Evolutionary conservation across 2,888 invertebrate genomes (phyloP), one percentile per base, ranked within the genome.

Genomic region (Aromia moschata): DNA sequence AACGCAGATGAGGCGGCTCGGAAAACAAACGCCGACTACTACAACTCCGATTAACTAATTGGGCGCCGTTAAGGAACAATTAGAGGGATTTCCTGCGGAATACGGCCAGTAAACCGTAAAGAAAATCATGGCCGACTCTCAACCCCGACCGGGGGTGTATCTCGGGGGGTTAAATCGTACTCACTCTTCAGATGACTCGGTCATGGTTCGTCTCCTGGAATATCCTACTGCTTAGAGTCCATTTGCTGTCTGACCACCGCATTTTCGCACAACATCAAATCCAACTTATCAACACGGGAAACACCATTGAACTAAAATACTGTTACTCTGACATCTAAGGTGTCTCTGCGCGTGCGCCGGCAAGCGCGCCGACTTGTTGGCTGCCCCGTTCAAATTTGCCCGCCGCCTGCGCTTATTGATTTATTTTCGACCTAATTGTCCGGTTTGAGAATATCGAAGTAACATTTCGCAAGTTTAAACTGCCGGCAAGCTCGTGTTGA

Each of bases 151-250:
- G 64, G 62, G 66, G 66, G 56, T 45, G 61, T 58, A 54, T 56
- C 49, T 49, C 41, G 33, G 31, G 31, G 40, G 53, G 45, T 58
- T 77, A 74, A 56, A 52, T 67, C 75, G 65, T 80, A 89, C 91
- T 91, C 85, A 93, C 92, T 91, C 91, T 87, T 93, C 92, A 89
- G 88, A 89, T 88, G 89, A 88, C 87, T 92, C 92, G 89, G 91
- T 92, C 92, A 92, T 93, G 91, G 85, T 92, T 91, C 85, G 89
- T 89, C 84, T 87, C 88, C 86, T 86, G 86, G 86, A 89, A 89
- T 87, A 88, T 87, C 87, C 89, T 91, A 92, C 87, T 89, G 87
- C 86, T 88, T 86, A 69, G 68, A 70, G 87, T 87, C 87, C 87
- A 88, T 89, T 86, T 87, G 87, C 87, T 76, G 75, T 73, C 74